Base-by-base conservation (phyloP, 2,888 invertebrate species). In the Orgyia antiqua region DNA sequence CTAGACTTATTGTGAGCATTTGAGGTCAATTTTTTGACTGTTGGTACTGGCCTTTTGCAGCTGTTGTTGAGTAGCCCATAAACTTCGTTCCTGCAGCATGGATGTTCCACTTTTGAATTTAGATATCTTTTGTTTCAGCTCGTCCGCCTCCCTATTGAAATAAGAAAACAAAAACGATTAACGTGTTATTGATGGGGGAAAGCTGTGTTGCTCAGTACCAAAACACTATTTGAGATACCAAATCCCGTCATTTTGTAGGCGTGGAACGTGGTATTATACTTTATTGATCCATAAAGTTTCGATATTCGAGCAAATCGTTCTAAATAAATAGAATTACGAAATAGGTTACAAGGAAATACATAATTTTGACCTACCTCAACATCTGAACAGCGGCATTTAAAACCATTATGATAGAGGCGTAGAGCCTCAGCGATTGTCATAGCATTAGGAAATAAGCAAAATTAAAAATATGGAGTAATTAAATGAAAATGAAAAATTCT, bases 81-180 rank as follows among this genome's bases (percentile, higher is more conserved):
- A 63, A 38, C 68, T 74, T 33, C 74, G 72, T 39, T 86, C 86
- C 47, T 87, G 83, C 29, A 84, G 55, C 76, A 84, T 78, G 28
- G 82, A 78, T 5, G 73, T 75, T 34, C 79, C 77, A 77, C 90
- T 91, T 67, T 89, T 89, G 58, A 89, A 89, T 67, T 87, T 88
- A 52, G 88, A 87, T 46, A 93, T 89, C 63, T 89, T 91, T 55
- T 89, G 88, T 71, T 93, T 93, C 49, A 93, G 77, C 54, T 91
- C 89, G 71, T 93, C 93, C 50, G 93, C 93, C 88, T 92, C 91
- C 68, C 93, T 93, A n/a, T n/a, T n/a, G n/a, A n/a, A n/a, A n/a
- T n/a, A n/a, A n/a, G 42, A 2, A 36, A 33, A 10, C 36, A 36
- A 27, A 33, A 36, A 27, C 9, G 17, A n/a, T n/a, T n/a, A n/a